Base-by-base conservation (phyloP, 2,888 invertebrate genomes). In the Perizoma flavofasciatum region DNA sequence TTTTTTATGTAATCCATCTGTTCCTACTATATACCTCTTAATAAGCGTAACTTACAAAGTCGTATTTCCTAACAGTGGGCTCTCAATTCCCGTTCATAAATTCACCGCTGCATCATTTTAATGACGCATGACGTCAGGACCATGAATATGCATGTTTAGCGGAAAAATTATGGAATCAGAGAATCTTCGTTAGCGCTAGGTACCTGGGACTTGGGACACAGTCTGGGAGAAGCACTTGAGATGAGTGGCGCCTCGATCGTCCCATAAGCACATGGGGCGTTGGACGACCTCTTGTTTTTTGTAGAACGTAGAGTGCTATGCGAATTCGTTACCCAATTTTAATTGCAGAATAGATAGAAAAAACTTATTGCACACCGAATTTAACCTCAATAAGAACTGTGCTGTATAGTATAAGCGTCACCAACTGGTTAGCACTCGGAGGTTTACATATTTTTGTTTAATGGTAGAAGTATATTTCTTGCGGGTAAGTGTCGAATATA, bases 151-250 rank as follows among this genome's bases (percentile, higher is more conserved):
- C 53, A 54, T 49, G 10, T 51, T n/a, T 45, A 35, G 40, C 10
- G 34, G 40, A 50, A 59, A 49, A 49, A 55, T 59, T 59, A 63
- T 54, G 54, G 47, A 53, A 47, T 53, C 53, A 33, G 53, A 54
- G 55, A 34, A 40, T 40, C 40, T 53, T 63, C 56, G 63, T 56
- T 59, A 63, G 10, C 62, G 59, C 63, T 63, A 3, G 22, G 22
- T 22, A 59, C 59, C 63, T 37, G 37, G 5, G 37, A 37, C 22
- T 22, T 59, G 62, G 32, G 46, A 8, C 39, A 10, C 51, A 35
- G 52, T 35, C 46, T 32, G 52, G 45, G 61, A 59, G 54, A 58
- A 54, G 56, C 67, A 69, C 69, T 69, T 65, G 66, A 67, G 54
- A 63, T 33, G 41, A 60, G 62, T 59, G 58, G 51, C 50, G 51